Conservation (phyloP, 2,888 invertebrate genomes). For the Malacosoma neustria region DNA sequence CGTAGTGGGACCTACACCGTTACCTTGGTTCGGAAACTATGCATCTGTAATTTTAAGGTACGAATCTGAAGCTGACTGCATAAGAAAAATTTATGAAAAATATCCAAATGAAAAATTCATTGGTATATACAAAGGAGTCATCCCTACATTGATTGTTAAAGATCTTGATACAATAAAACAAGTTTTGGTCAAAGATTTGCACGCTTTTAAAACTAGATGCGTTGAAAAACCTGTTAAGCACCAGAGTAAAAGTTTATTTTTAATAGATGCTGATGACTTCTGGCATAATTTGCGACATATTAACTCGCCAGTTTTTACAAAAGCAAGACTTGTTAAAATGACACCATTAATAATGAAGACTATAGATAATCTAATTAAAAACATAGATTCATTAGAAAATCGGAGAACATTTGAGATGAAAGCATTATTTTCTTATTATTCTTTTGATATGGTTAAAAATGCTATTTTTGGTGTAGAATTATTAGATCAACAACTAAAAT, state of each 20-base stretch:
- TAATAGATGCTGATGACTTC: neutral
- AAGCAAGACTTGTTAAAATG: neutral
- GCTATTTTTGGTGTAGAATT: neutral
- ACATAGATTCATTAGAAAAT: neutral
- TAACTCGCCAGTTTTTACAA: slow-evolving; percentile 1
- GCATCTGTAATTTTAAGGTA: neutral
- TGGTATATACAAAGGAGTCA: slow-evolving; percentile 1
- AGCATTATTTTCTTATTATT: neutral
- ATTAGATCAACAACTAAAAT: neutral
- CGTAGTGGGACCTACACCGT: slow-evolving; percentile 1
- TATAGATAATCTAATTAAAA: neutral
- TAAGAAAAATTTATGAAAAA: slow-evolving; percentile 1
- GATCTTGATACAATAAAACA: slow-evolving; percentile 2
- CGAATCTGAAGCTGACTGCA: neutral
- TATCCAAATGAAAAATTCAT: slow-evolving; percentile 2
- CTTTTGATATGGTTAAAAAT: neutral
- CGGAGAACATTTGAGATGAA: neutral
- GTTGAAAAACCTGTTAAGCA: neutral
- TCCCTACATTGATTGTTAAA: neutral
- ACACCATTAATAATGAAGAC: neutral
- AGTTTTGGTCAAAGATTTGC: neutral
- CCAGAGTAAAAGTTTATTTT: neutral
- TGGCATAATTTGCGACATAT: neutral
- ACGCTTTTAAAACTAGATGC: neutral
- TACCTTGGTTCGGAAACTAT: slow-evolving; percentile 3